Evolutionary conservation across 1,140 invertebrate species (phyloP), one percentile per base, ranked within the genome.

Genomic region (Bradynema listronoti): DNA sequence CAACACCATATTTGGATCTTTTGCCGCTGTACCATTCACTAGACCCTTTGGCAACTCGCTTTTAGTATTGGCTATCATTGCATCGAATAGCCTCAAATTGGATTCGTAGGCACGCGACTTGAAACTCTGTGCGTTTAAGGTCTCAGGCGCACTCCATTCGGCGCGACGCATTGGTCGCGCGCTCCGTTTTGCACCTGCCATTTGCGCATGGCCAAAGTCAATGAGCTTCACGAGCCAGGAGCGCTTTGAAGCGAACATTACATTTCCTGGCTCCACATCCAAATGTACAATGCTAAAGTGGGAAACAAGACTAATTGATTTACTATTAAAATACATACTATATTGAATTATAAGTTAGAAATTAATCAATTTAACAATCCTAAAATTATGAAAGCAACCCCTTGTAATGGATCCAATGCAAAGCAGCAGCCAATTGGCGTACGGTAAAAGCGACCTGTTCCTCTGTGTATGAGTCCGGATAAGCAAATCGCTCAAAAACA

Each of bases 251-350:
- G 86, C 85, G 86, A 96, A 91, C 0, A 97, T 88, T n/a, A 97
- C 83, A 78, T 95, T 97, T 70, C 92, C 90, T 0, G 93, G 93
- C 78, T 96, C 90, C 16, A 99, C 81, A 78, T 97, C 89, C 25
- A 97, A 80, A 79, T 95, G 90, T 61, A 87, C 88, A 63, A 89
- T 86, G 88, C 90, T 73, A 88, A 83, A 87, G 90, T 92, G 88
- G 66, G 46, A 70, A 64, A 34, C 29, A 43, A 34, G 25, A 57
- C 52, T 57, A 70, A 39, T 39, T 39, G 11, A 11, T 11, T 11
- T 19, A 19, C 11, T 11, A 11, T 39, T 39, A 19, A 11, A 19
- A 19, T 11, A 39, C 11, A 39, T 39, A 11, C 36, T 11, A 11
- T 19, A 11, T 11, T 39, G 19, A 11, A 39, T 39, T 39, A 19